Percentiles rank a stretch among this genome's conserved stretches.
Evolutionary conservation across 2,888 invertebrate species (phyloP).

Genomic region (Pollenia labialis): DNA sequence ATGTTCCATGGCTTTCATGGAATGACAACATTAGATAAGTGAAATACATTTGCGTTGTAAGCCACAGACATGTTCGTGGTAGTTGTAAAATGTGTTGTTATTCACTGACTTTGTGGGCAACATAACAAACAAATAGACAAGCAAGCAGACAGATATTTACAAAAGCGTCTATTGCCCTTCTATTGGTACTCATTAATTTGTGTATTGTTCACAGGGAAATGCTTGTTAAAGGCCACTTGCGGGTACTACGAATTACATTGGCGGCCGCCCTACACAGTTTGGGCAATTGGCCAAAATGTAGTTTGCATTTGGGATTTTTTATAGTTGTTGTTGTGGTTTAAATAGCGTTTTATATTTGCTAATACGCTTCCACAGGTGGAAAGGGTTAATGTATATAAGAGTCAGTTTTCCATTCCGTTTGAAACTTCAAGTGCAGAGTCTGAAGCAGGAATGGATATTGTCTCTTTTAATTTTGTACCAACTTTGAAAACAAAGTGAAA

Average conservation of each 20-base stretch:
- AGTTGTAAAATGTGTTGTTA: not conserved
- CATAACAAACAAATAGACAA: not conserved
- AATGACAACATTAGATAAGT: not conserved
- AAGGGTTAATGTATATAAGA: too few species aligned
- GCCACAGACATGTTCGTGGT: constrained; percentile 9
- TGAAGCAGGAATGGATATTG: too few species aligned
- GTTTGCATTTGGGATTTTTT: not conserved
- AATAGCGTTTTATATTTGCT: too few species aligned
- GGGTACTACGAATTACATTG: not conserved
- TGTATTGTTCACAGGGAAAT: not conserved
- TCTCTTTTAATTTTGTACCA: too few species aligned
- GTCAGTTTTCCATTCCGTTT: too few species aligned
- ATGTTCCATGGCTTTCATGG: too few species aligned
- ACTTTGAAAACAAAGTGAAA: too few species aligned
- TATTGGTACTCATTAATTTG: not conserved
- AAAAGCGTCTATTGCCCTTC: not conserved
- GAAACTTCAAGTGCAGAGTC: too few species aligned
- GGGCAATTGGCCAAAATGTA: constrained; percentile 29
- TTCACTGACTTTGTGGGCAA: constrained; percentile 5
- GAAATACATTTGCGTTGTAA: not conserved
- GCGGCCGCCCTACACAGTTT: constrained; percentile 9
- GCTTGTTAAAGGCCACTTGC: too few species aligned
- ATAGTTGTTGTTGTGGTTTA: too few species aligned
- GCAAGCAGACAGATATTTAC: not conserved
- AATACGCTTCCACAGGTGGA: too few species aligned